Evolutionary conservation across 2,113 vertebrate species (phyloP), one percentile per base, ranked within the genome.

Genomic region (Trematomus loennbergii): DNA sequence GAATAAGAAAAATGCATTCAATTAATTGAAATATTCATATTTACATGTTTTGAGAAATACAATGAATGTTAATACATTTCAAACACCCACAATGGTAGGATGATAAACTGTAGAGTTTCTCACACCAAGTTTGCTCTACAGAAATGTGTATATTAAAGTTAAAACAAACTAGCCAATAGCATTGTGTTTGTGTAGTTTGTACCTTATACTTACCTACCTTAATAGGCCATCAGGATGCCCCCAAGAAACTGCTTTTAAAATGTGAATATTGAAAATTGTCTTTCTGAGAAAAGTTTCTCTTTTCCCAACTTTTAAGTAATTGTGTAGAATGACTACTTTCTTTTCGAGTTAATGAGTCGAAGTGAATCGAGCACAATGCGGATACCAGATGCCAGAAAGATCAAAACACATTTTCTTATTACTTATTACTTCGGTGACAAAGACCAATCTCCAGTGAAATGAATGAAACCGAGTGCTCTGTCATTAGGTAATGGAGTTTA

Each of bases 401-500:
- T 71, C 50, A 67, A 60, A 77, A 57, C 45, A 54, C 52, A 20
- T 80, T 85, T 79, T 77, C 52, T 62, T 72, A 70, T 85, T 74
- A 60, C 73, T 55, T 72, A 70, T 85, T 74, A 60, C 73, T 55
- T 72, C 20, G 69, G 61, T 55, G 6, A 68, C 11, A 78, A 75
- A 72, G 54, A 60, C 17, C 65, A 71, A 48, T 70, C 58, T 79
- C 62, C 33, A 59, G 66, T 78, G 36, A 82, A 84, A 72, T 61
- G 57, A 29, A 29, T 29, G 63, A 79, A 78, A 61, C 17, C 25
- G 40, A 62, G 85, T 71, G 52, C 58, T 76, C 55, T 52, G 45
- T 77, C 55, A 83, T 74, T 65, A 78, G 62, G 71, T 89, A 78
- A 82, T 87, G 46, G 74, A 70, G 60, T 78, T 76, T 68, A 76